Evolutionary conservation across 2,113 vertebrate genomes (phyloP), one percentile per base, ranked within the genome.

Genomic region (Silurus asotus): DNA sequence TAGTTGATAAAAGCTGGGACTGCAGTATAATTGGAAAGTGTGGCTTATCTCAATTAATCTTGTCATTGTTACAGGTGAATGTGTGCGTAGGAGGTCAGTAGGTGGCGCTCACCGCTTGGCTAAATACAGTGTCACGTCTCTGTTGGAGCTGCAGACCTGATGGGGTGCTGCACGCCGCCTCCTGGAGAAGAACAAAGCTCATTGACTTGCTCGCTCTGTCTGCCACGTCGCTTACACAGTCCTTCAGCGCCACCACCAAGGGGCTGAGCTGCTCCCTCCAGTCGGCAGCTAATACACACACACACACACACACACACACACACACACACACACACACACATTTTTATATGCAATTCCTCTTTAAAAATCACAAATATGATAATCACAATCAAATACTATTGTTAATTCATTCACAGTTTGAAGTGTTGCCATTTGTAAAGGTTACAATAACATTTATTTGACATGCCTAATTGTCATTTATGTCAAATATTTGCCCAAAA

Each of bases 171-270:
- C 96, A 98, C 0, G 96, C 97, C 0, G 97, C 96, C 61, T 99
- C 98, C 93, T 99, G 98, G 49, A 99, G 96, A 62, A 99, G 95
- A 84, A 99, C 96, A 81, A 99, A 99, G 0, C 96, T 97, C 97
- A 99, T 96, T 2, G 97, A 98, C 86, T 96, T 96, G 92, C 94
- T 97, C 0, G 97, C 98, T 86, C 96, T 94, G 78, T 94, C 96
- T 88, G 96, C 96, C 91, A 99, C 96, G 83, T 99, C 97, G 76
- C 84, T 93, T 92, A 99, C 97, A 89, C 97, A 97, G 86, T 97
- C 96, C 93, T 98, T 98, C 91, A 99, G 93, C 0, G 95, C 94
- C 51, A 95, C 91, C 92, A 97, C 95, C 86, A 96, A 93, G 0
- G 97, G 96, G 76, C 94, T 94, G 56, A 99, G 91, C 90, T 98